Evolutionary conservation across 2,888 invertebrate species (phyloP).

Genomic region (Oconnorella tubifera): DNA sequence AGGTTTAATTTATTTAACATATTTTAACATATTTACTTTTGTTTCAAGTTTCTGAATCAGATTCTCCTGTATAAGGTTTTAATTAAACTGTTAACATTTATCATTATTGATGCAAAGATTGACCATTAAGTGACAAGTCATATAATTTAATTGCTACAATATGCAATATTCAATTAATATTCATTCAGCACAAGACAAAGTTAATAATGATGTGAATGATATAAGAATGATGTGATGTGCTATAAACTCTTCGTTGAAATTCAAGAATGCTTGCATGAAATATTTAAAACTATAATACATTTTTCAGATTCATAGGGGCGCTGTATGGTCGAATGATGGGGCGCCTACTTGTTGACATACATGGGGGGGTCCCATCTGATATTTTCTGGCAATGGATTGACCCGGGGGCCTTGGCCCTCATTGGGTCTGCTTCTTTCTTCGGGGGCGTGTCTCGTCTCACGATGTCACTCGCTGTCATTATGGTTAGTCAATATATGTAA

Average conservation of each 20-base stretch:
- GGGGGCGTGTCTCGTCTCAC: constrained; percentile 36
- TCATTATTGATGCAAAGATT: neutral
- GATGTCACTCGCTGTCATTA: constrained; percentile 36
- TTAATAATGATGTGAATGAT: too few species aligned
- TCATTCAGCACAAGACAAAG: too few species aligned
- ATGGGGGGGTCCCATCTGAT: constrained; percentile 45
- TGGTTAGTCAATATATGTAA: constrained; percentile 25
- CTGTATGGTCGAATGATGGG: constrained; percentile 57
- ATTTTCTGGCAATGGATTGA: constrained; percentile 45
- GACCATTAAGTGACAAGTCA: too few species aligned
- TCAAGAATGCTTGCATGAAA: too few species aligned
- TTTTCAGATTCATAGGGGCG: constrained; percentile 53
- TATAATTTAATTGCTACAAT: too few species aligned
- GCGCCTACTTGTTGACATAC: constrained; percentile 48
- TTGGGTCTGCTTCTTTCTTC: constrained; percentile 35
- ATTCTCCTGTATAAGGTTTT: neutral
- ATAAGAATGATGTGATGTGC: too few species aligned
- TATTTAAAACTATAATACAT: too few species aligned
- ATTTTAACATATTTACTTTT: neutral
- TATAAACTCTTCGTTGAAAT: too few species aligned
- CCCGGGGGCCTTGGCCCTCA: constrained; percentile 35
- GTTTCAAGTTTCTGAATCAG: neutral
- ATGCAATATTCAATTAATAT: too few species aligned
- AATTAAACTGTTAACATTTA: neutral
- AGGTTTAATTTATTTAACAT: too few species aligned